phyloP scores from a whole-genome alignment of 2,113 vertebrate species.

The Plotosus lineatus region DNA sequence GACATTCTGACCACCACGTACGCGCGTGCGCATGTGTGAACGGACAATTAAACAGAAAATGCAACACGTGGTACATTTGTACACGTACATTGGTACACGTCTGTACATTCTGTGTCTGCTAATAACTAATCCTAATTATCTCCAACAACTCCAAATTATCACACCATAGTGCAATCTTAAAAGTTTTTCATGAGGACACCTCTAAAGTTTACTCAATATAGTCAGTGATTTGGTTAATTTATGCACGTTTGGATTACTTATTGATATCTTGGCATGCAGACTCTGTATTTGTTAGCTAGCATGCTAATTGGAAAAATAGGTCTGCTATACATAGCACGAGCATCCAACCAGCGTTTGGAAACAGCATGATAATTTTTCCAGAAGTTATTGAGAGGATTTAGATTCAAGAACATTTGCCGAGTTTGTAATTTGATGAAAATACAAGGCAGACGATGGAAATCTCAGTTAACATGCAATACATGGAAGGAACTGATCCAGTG shows the following conservation, averaged over 20 bases:
- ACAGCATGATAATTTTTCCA: background rate
- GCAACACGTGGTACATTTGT: no score
- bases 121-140: no score
- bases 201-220: background rate
- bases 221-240: background rate
- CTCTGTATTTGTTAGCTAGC: background rate
- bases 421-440: background rate
- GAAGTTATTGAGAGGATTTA: no score
- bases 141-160: no score
- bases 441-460: background rate
- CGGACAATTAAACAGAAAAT: no score
- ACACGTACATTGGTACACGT: no score
- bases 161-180: no score
- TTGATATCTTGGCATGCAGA: background rate
- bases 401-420: background rate
- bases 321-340: background rate
- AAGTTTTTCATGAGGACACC: no score
- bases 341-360: background rate
- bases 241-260: background rate
- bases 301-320: background rate
- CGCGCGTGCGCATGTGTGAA: no score
- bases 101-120: no score
- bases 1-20: no score
- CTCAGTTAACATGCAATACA: background rate
- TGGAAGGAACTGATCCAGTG: background rate